A percentile compares a stretch with the other conserved stretches of the same genome.
phyloP scores from a whole-genome alignment of 2,888 invertebrate species.

The Eremobia ochroleuca region DNA sequence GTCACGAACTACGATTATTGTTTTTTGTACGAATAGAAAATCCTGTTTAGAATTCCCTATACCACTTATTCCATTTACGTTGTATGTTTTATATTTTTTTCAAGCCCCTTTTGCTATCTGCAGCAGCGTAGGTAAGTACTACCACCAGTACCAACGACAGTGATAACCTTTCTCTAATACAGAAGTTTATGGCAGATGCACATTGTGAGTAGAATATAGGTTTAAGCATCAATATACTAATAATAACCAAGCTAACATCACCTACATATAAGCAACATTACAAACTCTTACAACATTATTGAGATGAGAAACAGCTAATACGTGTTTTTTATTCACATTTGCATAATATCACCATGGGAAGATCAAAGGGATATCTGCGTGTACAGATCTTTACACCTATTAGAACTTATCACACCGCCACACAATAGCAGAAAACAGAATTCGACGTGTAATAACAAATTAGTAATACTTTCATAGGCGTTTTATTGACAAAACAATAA shows the following conservation, averaged over 20 bases:
- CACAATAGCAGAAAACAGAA: conserved; percentile 47
- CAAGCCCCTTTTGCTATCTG: neutral
- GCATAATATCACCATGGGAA: conserved; percentile 58
- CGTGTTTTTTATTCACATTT: conserved; percentile 52
- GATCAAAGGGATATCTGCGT: conserved; percentile 53
- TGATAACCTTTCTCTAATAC: neutral
- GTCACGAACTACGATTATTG: conserved; percentile 13
- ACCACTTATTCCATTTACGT: neutral
- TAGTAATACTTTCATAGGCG: conserved; percentile 35
- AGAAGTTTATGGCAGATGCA: neutral
- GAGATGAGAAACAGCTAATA: conserved; percentile 53
- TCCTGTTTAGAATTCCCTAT: neutral
- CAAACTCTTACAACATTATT: conserved; percentile 50
- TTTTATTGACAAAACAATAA: conserved; percentile 29
- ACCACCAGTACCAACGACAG: too few relatives aligned
- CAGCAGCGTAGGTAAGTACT: neutral
- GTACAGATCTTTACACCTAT: conserved; percentile 56
- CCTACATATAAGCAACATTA: conserved; percentile 3
- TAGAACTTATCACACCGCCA: conserved; percentile 37
- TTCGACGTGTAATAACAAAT: conserved; percentile 39
- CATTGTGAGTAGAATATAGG: neutral
- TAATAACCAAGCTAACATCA: conserved; percentile 23
- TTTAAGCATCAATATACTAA: neutral
- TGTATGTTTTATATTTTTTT: too few relatives aligned
- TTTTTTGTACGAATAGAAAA: neutral